Conservation (phyloP, 2,797 vertebrate genomes). For the Notoglanidium macrostoma region DNA sequence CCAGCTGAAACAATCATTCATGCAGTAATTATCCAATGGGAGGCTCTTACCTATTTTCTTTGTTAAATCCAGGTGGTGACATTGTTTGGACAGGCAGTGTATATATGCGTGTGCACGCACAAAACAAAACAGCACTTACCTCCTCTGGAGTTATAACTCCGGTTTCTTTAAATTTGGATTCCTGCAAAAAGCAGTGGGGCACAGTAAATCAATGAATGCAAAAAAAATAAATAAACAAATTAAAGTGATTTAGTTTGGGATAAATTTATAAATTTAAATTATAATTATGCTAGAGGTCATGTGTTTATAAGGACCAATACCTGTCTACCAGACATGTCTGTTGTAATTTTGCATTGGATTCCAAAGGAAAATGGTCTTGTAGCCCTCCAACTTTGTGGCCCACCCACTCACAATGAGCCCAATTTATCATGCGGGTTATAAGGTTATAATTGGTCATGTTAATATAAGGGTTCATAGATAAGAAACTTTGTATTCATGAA, state of each 20-base stretch:
- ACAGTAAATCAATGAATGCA: not conserved
- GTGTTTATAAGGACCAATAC: not conserved
- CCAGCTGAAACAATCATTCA: too few species aligned
- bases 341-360: not conserved
- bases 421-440: too few species aligned
- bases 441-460: too few species aligned
- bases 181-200: conserved; percentile 70
- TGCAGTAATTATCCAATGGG: too few species aligned
- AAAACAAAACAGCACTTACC: conserved; percentile 71
- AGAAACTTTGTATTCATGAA: too few species aligned
- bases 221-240: not conserved
- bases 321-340: not conserved
- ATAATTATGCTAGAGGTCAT: not conserved
- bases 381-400: not conserved
- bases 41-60: too few species aligned
- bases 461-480: too few species aligned
- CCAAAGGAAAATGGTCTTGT: not conserved
- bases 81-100: too few species aligned
- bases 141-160: conserved; percentile 98
- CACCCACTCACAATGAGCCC: too few species aligned
- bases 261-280: too few species aligned
- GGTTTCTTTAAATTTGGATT: conserved; percentile 98
- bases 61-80: too few species aligned
- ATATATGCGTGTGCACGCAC: too few species aligned
- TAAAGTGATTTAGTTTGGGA: not conserved